Conservation (phyloP, 2,888 invertebrate genomes). For the Drosophila picticornis region DNA sequence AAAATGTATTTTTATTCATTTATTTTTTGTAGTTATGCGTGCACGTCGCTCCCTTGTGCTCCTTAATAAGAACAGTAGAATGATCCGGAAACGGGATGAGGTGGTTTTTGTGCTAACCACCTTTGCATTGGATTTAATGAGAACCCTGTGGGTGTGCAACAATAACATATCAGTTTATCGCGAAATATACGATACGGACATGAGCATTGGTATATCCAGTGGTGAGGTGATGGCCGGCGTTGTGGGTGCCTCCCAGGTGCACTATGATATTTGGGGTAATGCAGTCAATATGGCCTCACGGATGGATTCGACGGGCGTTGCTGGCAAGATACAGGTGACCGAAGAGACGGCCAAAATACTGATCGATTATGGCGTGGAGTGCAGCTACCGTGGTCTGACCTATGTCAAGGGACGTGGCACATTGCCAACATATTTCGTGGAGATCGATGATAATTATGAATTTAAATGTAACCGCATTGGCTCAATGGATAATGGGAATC, state of each 20-base stretch:
- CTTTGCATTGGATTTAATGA: conserved; percentile 87
- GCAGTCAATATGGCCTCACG: conserved; percentile 98
- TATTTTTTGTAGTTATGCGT: conserved; percentile 7
- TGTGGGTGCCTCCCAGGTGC: conserved; percentile 96
- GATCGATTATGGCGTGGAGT: conserved; percentile 88
- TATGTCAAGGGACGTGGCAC: conserved; percentile 89
- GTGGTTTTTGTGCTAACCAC: conserved; percentile 88
- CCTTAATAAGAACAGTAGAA: neutral
- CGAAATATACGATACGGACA: conserved; percentile 39
- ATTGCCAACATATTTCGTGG: conserved; percentile 91
- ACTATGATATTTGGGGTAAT: conserved; percentile 99
- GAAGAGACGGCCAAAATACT: conserved; percentile 90
- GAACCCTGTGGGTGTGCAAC: conserved; percentile 87
- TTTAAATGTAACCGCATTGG: conserved; percentile 14
- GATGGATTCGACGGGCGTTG: conserved; percentile 96
- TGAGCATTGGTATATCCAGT: conserved; percentile 91
- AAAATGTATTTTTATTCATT: neutral
- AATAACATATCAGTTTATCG: conserved; percentile 81
- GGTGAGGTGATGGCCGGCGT: conserved; percentile 97
- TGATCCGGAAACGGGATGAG: conserved; percentile 65
- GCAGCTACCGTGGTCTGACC: conserved; percentile 89
- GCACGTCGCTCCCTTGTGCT: conserved; percentile 21
- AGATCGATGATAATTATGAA: conserved; percentile 87
- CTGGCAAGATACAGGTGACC: conserved; percentile 92
- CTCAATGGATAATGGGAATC: neutral